Evolutionary conservation across 1,140 invertebrate genomes (phyloP).

Genomic region (Pseudomyrmex concolor): DNA sequence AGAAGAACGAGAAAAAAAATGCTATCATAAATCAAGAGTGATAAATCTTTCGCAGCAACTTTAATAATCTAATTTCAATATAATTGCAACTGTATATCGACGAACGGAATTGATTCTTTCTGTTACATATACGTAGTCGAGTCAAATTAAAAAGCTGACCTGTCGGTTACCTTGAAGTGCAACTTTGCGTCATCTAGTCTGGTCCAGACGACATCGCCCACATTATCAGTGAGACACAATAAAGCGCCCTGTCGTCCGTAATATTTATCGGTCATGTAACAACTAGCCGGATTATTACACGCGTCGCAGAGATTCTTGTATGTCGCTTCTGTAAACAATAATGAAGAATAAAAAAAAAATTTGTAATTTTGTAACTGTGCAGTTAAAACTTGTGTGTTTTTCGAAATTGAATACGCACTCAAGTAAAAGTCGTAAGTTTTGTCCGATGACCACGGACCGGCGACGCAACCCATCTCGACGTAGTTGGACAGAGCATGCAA

Average conservation of each 20-base stretch:
- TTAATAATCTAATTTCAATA: too few relatives aligned
- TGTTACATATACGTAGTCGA: not conserved
- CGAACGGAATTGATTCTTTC: not conserved
- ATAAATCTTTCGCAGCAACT: too few relatives aligned
- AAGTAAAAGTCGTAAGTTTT: conserved; percentile 87
- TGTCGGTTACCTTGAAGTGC: conserved; percentile 87
- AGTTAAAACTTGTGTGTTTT: not conserved
- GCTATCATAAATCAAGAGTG: too few relatives aligned
- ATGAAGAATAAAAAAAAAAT: not conserved
- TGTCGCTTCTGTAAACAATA: conserved; percentile 85
- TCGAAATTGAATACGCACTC: conserved; percentile 86
- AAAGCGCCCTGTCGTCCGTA: conserved; percentile 92
- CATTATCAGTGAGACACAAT: conserved; percentile 90
- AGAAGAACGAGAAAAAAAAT: too few relatives aligned
- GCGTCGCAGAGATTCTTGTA: conserved; percentile 90
- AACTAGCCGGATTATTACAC: conserved; percentile 87
- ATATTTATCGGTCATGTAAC: conserved; percentile 90
- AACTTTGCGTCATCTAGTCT: conserved; percentile 87
- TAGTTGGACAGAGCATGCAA: conserved; percentile 88
- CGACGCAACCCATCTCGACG: conserved; percentile 91
- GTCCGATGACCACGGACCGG: conserved; percentile 92
- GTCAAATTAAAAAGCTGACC: not conserved
- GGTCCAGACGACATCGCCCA: conserved; percentile 93
- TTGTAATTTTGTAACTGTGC: too few relatives aligned
- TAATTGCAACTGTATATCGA: too few relatives aligned